phyloP scores from a whole-genome alignment of 35 echinoderm and acorn worm species.

The Strongylocentrotus purpuratus region DNA sequence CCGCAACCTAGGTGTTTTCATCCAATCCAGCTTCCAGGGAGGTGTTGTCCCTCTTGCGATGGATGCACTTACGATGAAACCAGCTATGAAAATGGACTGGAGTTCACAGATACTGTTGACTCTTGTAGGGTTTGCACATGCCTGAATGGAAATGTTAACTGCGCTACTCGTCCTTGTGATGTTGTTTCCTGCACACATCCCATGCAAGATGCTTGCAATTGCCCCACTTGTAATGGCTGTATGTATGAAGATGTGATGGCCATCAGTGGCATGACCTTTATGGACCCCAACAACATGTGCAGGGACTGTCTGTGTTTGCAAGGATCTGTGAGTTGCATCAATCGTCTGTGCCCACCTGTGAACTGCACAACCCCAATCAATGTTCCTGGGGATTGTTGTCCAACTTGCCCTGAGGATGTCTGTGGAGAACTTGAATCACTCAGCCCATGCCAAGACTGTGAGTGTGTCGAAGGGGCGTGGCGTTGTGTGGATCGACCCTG shows the following conservation, averaged over 20 bases:
- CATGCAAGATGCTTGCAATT: conserved; percentile 79
- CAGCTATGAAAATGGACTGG: conserved; percentile 74
- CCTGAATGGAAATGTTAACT: conserved; percentile 92
- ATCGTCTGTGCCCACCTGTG: conserved; percentile 64
- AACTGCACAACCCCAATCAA: conserved; percentile 67
- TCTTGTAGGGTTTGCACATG: conserved; percentile 79
- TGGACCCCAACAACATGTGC: conserved; percentile 84
- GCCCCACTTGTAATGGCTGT: conserved; percentile 87
- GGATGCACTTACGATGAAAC: conserved; percentile 80
- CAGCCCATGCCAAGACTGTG: conserved; percentile 86
- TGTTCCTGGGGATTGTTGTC: conserved; percentile 89
- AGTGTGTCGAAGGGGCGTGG: conserved; percentile 82
- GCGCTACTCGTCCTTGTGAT: conserved; percentile 66
- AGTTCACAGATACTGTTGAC: conserved; percentile 83
- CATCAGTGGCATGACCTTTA: conserved; percentile 67
- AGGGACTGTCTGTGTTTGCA: conserved; percentile 83
- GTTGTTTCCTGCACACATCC: conserved; percentile 79
- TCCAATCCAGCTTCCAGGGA: conserved; percentile 59
- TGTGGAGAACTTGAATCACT: conserved; percentile 70
- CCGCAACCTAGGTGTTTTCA: conserved; percentile 76
- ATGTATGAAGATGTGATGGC: conserved; percentile 95
- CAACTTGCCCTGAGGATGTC: conserved; percentile 59
- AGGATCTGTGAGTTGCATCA: conserved; percentile 77
- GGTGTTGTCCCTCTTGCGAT: conserved; percentile 88
- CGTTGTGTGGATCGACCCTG: conserved; percentile 59